Percentiles rank a stretch among this genome's conserved stretches.
Conservation (phyloP, 2,113 vertebrate species). For the Uropsilus gracilis region DNA sequence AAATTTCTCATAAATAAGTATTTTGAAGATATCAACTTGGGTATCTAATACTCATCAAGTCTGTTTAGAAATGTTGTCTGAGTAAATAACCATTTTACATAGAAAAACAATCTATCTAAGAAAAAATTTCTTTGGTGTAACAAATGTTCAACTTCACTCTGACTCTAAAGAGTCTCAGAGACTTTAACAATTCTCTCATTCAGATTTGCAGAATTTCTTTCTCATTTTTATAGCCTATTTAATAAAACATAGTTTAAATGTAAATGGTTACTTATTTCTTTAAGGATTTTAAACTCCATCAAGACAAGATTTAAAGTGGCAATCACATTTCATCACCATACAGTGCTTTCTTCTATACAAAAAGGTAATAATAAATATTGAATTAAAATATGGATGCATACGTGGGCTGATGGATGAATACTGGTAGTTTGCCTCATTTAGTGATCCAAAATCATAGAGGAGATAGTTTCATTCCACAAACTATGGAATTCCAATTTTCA, state of each 20-base stretch:
- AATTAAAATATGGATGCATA: not conserved
- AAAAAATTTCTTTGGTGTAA: not conserved
- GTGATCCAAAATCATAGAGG: not conserved
- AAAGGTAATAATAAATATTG: not conserved
- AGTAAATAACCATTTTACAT: slow-evolving; percentile 5
- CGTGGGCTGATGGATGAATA: not conserved
- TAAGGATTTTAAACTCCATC: not conserved
- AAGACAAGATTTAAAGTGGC: not conserved
- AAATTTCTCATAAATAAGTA: slow-evolving; percentile 57
- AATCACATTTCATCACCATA: not conserved
- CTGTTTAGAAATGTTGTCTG: slow-evolving; percentile 39
- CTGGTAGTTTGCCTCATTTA: not conserved
- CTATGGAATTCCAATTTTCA: not conserved
- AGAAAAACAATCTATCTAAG: not conserved
- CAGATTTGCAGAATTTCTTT: not conserved
- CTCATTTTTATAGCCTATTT: not conserved
- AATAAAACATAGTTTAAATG: not conserved
- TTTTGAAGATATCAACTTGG: slow-evolving; percentile 38
- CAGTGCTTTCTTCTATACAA: too few relatives aligned
- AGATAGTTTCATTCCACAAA: not conserved
- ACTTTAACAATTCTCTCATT: not conserved
- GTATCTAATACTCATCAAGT: slow-evolving; percentile 40
- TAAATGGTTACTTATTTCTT: not conserved
- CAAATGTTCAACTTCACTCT: not conserved
- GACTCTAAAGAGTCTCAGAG: slow-evolving; percentile 1